Evolutionary conservation across 2,888 invertebrate species (phyloP).

Genomic region (Ophion obscuratus): DNA sequence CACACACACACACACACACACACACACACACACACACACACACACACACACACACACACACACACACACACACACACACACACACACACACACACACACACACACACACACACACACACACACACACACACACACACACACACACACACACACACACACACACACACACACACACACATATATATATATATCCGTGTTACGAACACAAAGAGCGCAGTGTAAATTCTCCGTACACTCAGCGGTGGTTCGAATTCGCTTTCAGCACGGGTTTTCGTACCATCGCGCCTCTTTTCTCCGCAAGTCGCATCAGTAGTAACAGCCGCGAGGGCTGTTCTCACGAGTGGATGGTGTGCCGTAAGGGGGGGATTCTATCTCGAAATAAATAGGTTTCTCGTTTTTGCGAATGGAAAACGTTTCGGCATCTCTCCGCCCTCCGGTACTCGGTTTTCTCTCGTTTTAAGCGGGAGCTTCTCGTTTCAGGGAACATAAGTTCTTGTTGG

Average conservation of each 20-base stretch:
- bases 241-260: slow-evolving; percentile 57
- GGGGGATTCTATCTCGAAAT: slow-evolving; percentile 61
- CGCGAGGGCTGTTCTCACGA: slow-evolving; percentile 60
- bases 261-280: slow-evolving; percentile 47
- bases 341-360: neutral
- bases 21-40: too few relatives aligned
- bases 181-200: neutral
- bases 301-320: slow-evolving; percentile 56
- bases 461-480: slow-evolving; percentile 32
- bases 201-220: slow-evolving; percentile 59
- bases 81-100: too few relatives aligned
- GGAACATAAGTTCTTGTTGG: slow-evolving; percentile 55
- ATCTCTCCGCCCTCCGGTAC: slow-evolving; percentile 47
- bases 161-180: neutral
- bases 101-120: too few relatives aligned
- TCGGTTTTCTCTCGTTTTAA: slow-evolving; percentile 55
- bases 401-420: slow-evolving; percentile 65
- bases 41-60: too few relatives aligned
- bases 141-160: too few relatives aligned
- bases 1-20: too few relatives aligned
- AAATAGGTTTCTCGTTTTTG: slow-evolving; percentile 68
- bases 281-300: slow-evolving; percentile 42
- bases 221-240: slow-evolving; percentile 51
- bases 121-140: too few relatives aligned
- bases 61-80: too few relatives aligned